A percentile compares a stretch with the other conserved stretches of the same genome.
These are phyloP conservation scores for Chionoecetes opilio DNA, from an alignment of 1,140 invertebrate species.

Conservation along the genomic window DNA sequence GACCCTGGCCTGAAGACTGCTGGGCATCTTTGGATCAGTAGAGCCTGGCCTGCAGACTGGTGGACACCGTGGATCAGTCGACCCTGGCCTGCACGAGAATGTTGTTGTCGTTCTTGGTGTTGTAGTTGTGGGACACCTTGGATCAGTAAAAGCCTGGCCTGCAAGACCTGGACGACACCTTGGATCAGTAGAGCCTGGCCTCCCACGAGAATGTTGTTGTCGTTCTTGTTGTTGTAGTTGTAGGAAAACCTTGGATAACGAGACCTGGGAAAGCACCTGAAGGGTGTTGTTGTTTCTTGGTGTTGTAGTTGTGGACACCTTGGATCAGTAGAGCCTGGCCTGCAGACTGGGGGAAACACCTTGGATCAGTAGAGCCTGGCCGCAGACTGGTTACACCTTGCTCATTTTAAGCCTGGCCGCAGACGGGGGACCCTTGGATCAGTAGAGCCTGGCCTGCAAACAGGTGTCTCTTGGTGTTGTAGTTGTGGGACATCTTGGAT, in stretches of 20 bases:
- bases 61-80: constrained; percentile 83
- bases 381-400: not conserved
- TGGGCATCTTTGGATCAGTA: not conserved
- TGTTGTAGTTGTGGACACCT: constrained; percentile 50
- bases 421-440: constrained; percentile 52
- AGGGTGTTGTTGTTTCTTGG: constrained; percentile 32
- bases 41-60: not conserved
- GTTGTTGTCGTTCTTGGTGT: constrained; percentile 72
- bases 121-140: not conserved
- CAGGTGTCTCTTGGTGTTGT: too few species aligned
- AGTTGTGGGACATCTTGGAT: constrained; percentile 9
- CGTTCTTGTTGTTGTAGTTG: not conserved
- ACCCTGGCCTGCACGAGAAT: constrained; percentile 82
- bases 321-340: constrained; percentile 73
- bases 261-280: constrained; percentile 78
- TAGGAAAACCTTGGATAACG: constrained; percentile 82
- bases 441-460: too few species aligned
- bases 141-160: constrained; percentile 13
- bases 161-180: not conserved
- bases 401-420: constrained; percentile 39
- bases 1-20: not conserved
- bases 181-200: constrained; percentile 69
- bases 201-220: not conserved
- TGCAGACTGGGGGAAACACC: constrained; percentile 82
- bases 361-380: constrained; percentile 82